Percentiles rank a stretch among this genome's conserved stretches.
These are phyloP conservation scores for Pseudolycoriella hygida DNA, from an alignment of 2,888 invertebrate genomes.

Conservation along the genomic window DNA sequence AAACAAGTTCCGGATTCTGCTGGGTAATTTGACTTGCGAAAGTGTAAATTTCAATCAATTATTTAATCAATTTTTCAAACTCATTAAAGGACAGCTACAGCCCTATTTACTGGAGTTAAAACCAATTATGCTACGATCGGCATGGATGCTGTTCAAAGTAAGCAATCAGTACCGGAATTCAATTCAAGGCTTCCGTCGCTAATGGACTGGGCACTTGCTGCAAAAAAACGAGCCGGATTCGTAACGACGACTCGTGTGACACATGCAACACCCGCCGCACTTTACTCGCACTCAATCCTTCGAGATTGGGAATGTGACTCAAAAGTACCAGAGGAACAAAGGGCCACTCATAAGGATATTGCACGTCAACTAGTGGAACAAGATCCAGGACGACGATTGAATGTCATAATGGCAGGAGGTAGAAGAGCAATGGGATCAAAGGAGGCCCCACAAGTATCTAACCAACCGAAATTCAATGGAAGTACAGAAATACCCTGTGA, in stretches of 20 bases:
- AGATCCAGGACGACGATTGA: slow-evolving; percentile 38
- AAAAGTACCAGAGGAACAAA: slow-evolving; percentile 19
- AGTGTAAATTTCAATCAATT: no score
- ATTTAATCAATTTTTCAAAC: no score
- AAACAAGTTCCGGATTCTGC: slow-evolving; percentile 52
- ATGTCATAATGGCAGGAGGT: slow-evolving; percentile 47
- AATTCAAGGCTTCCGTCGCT: slow-evolving; percentile 30
- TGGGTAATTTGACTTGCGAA: slow-evolving; percentile 18
- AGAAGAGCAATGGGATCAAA: slow-evolving; percentile 29
- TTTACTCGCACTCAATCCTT: slow-evolving; percentile 36
- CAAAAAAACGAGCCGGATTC: slow-evolving; percentile 39
- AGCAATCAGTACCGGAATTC: no score
- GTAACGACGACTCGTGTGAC: slow-evolving; percentile 48
- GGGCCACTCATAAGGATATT: slow-evolving; percentile 35
- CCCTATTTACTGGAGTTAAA: slow-evolving; percentile 44
- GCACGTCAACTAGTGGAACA: slow-evolving; percentile 43
- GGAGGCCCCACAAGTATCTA: slow-evolving; percentile 14
- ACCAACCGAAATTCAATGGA: slow-evolving; percentile 17
- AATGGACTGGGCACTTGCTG: slow-evolving; percentile 39
- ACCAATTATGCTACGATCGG: slow-evolving; percentile 38
- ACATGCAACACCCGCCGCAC: slow-evolving; percentile 43
- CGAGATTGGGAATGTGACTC: slow-evolving; percentile 43
- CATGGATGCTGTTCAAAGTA: slow-evolving; percentile 20
- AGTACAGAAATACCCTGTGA: slow-evolving; percentile 25
- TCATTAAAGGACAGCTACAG: slow-evolving; percentile 38